Percentiles rank a stretch among this genome's conserved stretches.
Evolutionary conservation across 2,888 invertebrate genomes (phyloP).

Genomic region (Allolobophora icterica): DNA sequence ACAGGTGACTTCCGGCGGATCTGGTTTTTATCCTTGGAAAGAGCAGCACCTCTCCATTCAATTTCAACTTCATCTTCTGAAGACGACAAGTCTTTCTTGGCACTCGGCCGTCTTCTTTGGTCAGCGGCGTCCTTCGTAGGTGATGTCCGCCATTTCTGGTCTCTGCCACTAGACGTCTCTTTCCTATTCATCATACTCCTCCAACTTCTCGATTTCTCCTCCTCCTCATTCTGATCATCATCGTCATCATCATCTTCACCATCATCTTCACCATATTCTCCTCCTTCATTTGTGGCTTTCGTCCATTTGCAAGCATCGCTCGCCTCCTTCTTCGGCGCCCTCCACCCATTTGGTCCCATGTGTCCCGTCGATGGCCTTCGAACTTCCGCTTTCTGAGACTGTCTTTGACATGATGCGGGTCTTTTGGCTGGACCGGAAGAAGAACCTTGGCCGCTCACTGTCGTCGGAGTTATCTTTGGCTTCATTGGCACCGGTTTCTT

Average conservation of each 20-base stretch:
- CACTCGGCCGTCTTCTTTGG: not conserved
- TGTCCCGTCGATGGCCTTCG: not conserved
- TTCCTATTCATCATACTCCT: not conserved
- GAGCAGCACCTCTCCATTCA: not conserved
- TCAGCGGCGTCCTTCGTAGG: not conserved
- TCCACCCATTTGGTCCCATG: not conserved
- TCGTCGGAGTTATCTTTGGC: not conserved
- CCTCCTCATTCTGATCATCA: not conserved
- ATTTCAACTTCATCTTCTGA: too few relatives aligned
- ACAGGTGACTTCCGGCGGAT: not conserved
- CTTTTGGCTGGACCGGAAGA: not conserved
- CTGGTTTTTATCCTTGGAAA: not conserved
- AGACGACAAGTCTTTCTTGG: not conserved
- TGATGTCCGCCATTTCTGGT: not conserved
- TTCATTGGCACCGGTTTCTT: not conserved
- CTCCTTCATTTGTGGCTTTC: not conserved
- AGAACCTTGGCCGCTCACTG: not conserved
- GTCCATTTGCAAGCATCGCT: not conserved
- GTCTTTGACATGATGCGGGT: not conserved
- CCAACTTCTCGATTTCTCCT: not conserved
- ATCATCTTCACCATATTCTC: too few relatives aligned
- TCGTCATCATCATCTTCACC: too few relatives aligned
- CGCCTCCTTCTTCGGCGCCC: not conserved
- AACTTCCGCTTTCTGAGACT: not conserved
- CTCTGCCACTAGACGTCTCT: not conserved